Base-by-base conservation (phyloP, 2,888 invertebrate species). In the Pocota personata region DNA sequence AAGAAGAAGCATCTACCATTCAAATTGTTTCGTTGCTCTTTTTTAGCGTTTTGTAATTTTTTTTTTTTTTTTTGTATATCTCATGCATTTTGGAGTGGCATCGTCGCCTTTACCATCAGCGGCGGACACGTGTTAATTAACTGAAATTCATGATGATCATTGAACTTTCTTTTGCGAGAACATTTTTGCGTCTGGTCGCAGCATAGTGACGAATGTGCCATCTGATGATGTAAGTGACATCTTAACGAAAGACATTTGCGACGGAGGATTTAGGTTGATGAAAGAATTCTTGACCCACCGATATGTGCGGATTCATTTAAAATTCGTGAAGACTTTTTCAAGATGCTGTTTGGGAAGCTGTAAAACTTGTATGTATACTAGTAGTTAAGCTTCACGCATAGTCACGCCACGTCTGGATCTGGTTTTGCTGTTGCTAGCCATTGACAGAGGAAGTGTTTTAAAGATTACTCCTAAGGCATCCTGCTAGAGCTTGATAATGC, bases 121-220 rank as follows among this genome's bases (percentile, higher is more conserved):
- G 40, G 82, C 83, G 87, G 88, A 88, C 88, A 88, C 88, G 88
- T 88, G 88, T 88, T 88, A 88, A 88, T 88, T 88, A 88, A 88
- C 86, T 78, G 58, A 84, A 88, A 82, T 87, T 79, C 84, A 66
- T 52, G 72, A 84, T 87, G 87, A 87, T 69, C 87, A 84, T 87
- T 87, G 87, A 87, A 87, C 87, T 73, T 82, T 27, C 30, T 69
- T 67, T 62, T 75, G 75, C 75, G 50, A n/a, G 30, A 35, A 16
- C 27, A 30, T 57, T 57, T 69, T 43, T 57, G 43, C 24, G 58
- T 82, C 75, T 69, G 62, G 55, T 14, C 27, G 55, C 10, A 60
- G n/a, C n/a, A 24, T 76, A 46, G 37, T 48, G 71, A 48, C 64
- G 30, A 72, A 58, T 37, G 37, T 48, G 35, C 27, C 8, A n/a